Conservation (phyloP, 92 coral and sea anemone genomes). For the Umimayanthus chanpuru region DNA sequence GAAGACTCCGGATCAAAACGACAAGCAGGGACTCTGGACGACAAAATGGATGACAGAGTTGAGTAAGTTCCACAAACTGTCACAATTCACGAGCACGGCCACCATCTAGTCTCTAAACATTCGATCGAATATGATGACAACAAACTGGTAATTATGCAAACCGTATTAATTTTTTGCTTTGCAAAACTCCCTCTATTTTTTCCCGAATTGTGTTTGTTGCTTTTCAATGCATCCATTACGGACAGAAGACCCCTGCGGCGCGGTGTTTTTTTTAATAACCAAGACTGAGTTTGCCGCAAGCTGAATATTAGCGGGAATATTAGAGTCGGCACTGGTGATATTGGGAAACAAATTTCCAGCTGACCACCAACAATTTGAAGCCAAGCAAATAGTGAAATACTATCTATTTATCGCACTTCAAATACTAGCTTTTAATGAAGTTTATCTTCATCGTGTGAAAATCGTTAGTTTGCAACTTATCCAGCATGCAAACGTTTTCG, state of each 20-base stretch:
- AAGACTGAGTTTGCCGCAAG: not conserved
- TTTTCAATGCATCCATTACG: conserved; percentile 13
- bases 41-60: not conserved
- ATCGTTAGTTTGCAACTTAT: not conserved
- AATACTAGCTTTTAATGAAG: not conserved
- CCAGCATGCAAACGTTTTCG: not conserved
- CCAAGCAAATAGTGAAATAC: not conserved
- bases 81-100: not conserved
- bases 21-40: not conserved
- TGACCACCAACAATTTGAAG: not conserved
- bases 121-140: conserved; percentile 13
- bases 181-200: conserved; percentile 9
- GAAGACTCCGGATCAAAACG: not conserved
- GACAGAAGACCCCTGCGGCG: conserved; percentile 13
- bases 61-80: not conserved
- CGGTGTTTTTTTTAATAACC: not conserved
- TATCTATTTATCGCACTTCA: not conserved
- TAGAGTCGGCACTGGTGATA: not conserved
- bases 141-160: conserved; percentile 8
- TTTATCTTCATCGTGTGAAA: not conserved
- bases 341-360: not conserved
- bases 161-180: conserved; percentile 14
- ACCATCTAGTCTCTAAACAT: not conserved
- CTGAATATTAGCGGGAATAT: not conserved
- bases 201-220: conserved; percentile 5